phyloP scores from a whole-genome alignment of 2,113 vertebrate genomes.

The Lasiurus borealis region DNA sequence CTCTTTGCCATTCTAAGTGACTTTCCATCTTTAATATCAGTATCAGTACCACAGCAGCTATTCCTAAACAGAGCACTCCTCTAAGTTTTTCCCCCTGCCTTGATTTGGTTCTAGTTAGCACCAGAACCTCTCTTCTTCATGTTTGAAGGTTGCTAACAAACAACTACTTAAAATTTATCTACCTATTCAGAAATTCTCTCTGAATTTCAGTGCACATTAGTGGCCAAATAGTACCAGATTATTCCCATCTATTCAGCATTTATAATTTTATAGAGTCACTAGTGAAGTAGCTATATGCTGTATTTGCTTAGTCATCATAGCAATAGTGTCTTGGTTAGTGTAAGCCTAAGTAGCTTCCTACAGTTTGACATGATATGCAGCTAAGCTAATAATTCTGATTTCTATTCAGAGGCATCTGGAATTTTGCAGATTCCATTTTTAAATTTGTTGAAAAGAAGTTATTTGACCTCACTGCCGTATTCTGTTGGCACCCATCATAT shows the following conservation, averaged over 20 bases:
- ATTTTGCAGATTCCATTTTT: constrained; percentile 63
- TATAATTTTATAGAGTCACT: constrained; percentile 64
- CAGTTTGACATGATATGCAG: constrained; percentile 65
- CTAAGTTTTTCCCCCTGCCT: background rate
- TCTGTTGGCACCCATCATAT: constrained; percentile 40
- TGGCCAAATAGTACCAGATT: constrained; percentile 7
- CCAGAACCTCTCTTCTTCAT: constrained; percentile 50
- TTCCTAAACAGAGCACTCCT: background rate
- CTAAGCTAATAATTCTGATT: constrained; percentile 73
- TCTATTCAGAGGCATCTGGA: constrained; percentile 40
- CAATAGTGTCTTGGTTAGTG: constrained; percentile 69
- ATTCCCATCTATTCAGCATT: constrained; percentile 30
- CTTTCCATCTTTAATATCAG: background rate
- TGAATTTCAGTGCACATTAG: background rate
- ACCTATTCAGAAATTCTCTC: constrained; percentile 49
- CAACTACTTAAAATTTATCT: background rate
- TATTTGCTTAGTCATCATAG: constrained; percentile 75
- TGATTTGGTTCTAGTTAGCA: constrained; percentile 48
- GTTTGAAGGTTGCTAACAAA: background rate
- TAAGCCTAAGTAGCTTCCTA: constrained; percentile 64
- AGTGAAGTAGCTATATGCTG: constrained; percentile 75
- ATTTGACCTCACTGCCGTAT: constrained; percentile 45
- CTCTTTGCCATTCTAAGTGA: background rate
- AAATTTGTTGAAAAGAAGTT: constrained; percentile 62
- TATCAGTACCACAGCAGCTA: constrained; percentile 18